These are phyloP conservation scores for Phylloscopus whistleri DNA, from an alignment of 2,113 vertebrate genomes.

Conservation along the genomic window DNA sequence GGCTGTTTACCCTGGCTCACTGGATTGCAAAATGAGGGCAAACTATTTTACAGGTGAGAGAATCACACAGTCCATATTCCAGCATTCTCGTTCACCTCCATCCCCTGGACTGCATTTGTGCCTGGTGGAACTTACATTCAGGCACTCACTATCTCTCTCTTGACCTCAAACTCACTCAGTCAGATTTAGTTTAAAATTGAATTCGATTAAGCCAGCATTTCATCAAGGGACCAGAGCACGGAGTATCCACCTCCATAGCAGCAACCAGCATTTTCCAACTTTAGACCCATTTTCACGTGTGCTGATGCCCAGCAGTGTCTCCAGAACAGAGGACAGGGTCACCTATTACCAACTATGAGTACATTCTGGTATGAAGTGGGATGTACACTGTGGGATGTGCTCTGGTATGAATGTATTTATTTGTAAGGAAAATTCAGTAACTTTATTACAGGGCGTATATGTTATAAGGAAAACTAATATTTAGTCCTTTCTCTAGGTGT, in stretches of 20 bases:
- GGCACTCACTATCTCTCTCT: neutral
- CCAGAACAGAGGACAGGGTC: neutral
- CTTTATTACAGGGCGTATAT: neutral
- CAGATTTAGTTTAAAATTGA: neutral
- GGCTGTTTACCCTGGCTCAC: neutral
- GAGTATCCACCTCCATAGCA: neutral
- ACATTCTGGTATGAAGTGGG: neutral
- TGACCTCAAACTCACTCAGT: neutral
- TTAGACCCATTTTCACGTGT: neutral
- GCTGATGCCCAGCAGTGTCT: neutral
- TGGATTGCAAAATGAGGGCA: neutral
- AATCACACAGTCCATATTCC: neutral
- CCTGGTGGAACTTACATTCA: neutral
- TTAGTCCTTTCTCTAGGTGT: neutral
- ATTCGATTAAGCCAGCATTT: neutral
- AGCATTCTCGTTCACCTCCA: rapidly evolving
- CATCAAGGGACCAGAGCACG: neutral
- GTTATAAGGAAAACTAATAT: neutral
- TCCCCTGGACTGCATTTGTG: neutral
- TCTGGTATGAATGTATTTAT: neutral
- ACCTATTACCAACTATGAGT: rapidly evolving
- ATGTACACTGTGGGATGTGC: neutral
- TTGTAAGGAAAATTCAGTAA: neutral
- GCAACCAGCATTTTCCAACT: neutral
- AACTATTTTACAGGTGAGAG: neutral